Evolutionary conservation across 30 jellyfish, hydroid and myxozoan species (phyloP).

Genomic region (Cassiopea xamachana): DNA sequence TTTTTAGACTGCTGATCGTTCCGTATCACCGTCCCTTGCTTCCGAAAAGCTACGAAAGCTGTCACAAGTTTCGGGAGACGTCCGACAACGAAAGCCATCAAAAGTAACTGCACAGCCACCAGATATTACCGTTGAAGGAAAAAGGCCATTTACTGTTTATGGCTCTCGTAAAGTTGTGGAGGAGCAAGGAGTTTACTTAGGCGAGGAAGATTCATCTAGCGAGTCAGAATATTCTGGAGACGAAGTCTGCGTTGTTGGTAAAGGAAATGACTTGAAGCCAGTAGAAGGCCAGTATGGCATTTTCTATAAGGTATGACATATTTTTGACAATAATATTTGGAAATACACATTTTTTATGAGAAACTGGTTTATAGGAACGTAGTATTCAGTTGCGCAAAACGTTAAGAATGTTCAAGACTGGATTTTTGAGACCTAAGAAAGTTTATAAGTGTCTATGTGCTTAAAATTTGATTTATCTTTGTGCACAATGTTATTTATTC

Average conservation of each 20-base stretch:
- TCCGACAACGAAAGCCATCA: constrained; percentile 77
- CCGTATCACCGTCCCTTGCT: constrained; percentile 33
- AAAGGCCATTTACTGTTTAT: constrained; percentile 82
- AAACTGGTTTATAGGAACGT: no score
- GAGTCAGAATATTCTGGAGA: constrained; percentile 84
- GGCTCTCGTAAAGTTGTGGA: constrained; percentile 93
- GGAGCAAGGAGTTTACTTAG: constrained; percentile 63
- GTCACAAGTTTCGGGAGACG: constrained; percentile 69
- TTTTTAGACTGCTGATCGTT: constrained; percentile 29
- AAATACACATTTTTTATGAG: no score
- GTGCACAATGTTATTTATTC: no score
- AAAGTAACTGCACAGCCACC: constrained; percentile 7
- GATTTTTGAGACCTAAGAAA: no score
- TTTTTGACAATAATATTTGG: not conserved
- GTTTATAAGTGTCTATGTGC: no score
- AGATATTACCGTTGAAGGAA: constrained; percentile 16
- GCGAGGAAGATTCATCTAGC: constrained; percentile 70
- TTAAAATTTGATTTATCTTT: no score
- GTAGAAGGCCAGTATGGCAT: constrained; percentile 94
- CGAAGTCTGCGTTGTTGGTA: constrained; percentile 64
- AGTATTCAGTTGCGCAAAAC: no score
- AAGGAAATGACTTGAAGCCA: constrained; percentile 80
- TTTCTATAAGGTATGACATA: constrained; percentile 78
- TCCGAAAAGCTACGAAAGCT: constrained; percentile 42
- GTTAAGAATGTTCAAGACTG: no score